Evolutionary conservation across 2,113 vertebrate genomes (phyloP), one percentile per base, ranked within the genome.

Genomic region (Mustela nigripes): DNA sequence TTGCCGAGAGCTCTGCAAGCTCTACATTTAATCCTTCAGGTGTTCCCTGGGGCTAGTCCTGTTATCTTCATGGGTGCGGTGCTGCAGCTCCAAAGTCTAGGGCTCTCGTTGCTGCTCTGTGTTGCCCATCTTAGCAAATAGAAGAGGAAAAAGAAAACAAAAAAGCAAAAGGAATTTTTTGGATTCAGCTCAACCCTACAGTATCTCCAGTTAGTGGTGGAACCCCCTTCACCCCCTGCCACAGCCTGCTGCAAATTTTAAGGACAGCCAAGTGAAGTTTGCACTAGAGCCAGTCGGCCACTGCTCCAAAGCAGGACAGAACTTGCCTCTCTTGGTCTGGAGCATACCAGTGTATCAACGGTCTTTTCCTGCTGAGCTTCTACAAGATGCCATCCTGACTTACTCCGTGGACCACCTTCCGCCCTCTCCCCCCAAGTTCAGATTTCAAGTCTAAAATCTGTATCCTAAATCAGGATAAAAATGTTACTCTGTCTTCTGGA

Each of bases 401-500:
- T 71, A 53, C 42, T 74, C 60, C 28, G 7, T 0, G 3, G 71
- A 4, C 83, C 56, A 93, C 18, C 10, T 80, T 33, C 62, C 62
- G 5, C 24, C 4, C 24, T 24, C 0, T 42, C n/a, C 31, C 24
- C 14, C 19, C 67, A 94, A 97, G 31, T 79, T 92, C 24, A 7
- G 39, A n/a, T 69, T 87, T 76, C 63, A 90, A 63, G 73, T 56
- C 89, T 62, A 71, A 82, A 56, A 87, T 82, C 69, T 60, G 83
- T 80, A 62, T 89, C 60, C 45, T 78, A 91, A 82, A 24, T 39
- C 31, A 62, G 84, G 42, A 58, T 94, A 56, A 93, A 84, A 89
- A 79, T 84, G 2, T 53, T 62, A 50, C 39, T 92, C 28, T 65
- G 19, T 93, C 36, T 89, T 89, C 28, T 82, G 16, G 48, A 50